Percentiles rank a stretch among this genome's conserved stretches.
These are phyloP conservation scores for Agrochola circellaris DNA, from an alignment of 2,888 invertebrate species.

Conservation along the genomic window DNA sequence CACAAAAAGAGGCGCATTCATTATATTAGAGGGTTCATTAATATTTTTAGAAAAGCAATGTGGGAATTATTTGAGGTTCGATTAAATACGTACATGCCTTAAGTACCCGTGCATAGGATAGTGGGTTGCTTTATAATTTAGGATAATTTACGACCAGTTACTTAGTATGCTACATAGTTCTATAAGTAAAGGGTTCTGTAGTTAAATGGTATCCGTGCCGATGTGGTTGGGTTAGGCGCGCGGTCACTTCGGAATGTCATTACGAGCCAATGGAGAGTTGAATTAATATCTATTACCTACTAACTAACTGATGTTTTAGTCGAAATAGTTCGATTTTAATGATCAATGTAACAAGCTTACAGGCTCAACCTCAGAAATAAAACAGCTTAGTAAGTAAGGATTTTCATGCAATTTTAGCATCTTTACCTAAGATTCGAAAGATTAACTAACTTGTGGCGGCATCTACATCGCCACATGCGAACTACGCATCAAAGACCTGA, in stretches of 20 bases:
- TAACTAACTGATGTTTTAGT: background rate
- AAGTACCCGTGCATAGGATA: conserved; percentile 65
- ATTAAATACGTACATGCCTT: background rate
- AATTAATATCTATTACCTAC: conserved; percentile 26
- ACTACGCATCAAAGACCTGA: too few relatives aligned
- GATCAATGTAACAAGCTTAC: background rate
- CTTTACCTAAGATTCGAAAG: background rate
- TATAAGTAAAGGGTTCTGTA: conserved; percentile 25
- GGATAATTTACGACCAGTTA: background rate
- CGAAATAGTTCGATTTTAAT: too few relatives aligned
- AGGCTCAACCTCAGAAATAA: background rate
- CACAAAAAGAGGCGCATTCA: background rate
- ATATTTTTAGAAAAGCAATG: background rate
- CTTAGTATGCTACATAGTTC: conserved; percentile 1
- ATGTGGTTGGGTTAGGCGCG: conserved; percentile 23
- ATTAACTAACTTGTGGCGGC: too few relatives aligned
- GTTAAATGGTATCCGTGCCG: conserved; percentile 37
- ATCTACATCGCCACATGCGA: too few relatives aligned
- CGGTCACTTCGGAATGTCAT: conserved; percentile 39
- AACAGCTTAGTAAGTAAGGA: background rate
- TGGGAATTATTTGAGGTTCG: background rate
- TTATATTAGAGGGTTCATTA: background rate
- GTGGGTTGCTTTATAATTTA: conserved; percentile 67
- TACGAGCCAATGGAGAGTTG: conserved; percentile 39
- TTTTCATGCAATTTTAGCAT: background rate